Evolutionary conservation across 2,797 vertebrate genomes (phyloP).

Genomic region (Hoplostethus atlanticus): DNA sequence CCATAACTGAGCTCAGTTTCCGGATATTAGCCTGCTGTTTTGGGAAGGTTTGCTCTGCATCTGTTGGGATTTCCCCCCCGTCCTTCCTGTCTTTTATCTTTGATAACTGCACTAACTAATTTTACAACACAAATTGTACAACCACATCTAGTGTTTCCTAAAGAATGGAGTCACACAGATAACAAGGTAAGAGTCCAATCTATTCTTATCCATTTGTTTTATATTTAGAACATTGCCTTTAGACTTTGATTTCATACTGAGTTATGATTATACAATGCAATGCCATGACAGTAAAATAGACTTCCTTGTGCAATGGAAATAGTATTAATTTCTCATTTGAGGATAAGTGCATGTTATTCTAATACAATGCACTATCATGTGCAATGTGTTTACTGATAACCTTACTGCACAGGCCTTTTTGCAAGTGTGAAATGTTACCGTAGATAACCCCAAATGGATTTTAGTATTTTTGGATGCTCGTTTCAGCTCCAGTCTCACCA

Average conservation of each 20-base stretch:
- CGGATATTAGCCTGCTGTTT: constrained; percentile 75
- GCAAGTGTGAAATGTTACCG: constrained; percentile 37
- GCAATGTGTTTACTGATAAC: constrained; percentile 10
- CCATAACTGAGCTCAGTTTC: constrained; percentile 74
- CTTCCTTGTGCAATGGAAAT: neutral
- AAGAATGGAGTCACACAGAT: constrained; percentile 76
- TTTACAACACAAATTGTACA: constrained; percentile 41
- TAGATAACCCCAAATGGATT: constrained; percentile 17
- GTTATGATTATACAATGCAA: neutral
- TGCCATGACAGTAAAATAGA: neutral
- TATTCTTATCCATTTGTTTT: constrained; percentile 1
- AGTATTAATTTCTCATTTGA: neutral
- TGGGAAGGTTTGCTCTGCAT: constrained; percentile 56
- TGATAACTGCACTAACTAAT: constrained; percentile 20
- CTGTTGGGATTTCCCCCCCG: constrained; percentile 56
- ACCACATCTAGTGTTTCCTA: constrained; percentile 18
- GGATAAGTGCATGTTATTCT: neutral
- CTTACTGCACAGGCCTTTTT: neutral
- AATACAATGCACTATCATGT: constrained; percentile 18
- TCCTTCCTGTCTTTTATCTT: constrained; percentile 31
- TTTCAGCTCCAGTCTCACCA: neutral
- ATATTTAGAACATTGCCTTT: constrained; percentile 3
- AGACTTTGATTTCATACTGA: constrained; percentile 47
- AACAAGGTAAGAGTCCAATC: constrained; percentile 76
- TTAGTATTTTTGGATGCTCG: neutral